phyloP scores from a whole-genome alignment of 2,888 invertebrate genomes.

The Thyatira batis region DNA sequence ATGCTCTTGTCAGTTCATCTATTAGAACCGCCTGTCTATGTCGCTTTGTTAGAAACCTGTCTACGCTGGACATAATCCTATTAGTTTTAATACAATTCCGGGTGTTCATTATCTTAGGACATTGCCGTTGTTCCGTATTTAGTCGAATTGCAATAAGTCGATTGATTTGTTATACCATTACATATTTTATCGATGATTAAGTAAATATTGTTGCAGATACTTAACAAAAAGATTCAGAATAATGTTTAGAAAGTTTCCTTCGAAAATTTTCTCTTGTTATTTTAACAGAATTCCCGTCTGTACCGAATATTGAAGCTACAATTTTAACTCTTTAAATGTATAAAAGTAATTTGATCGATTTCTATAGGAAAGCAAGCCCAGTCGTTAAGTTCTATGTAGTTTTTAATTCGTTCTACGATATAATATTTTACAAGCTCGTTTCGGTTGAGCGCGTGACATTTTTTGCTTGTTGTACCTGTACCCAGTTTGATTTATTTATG shows the following conservation, averaged over 20 bases:
- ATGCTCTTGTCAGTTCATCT: constrained; percentile 3
- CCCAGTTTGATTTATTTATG: not conserved
- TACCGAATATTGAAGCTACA: too few species aligned
- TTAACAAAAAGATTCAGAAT: not conserved
- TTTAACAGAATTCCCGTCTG: not conserved
- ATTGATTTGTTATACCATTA: not conserved
- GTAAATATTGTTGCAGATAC: not conserved
- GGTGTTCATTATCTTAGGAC: constrained; percentile 3
- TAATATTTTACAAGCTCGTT: not conserved
- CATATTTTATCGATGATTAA: not conserved
- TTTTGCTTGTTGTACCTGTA: not conserved
- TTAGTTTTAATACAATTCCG: constrained; percentile 4
- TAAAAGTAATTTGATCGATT: not conserved
- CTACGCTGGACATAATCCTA: constrained; percentile 5
- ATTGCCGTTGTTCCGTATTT: not conserved
- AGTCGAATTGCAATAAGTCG: not conserved
- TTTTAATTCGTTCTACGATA: not conserved
- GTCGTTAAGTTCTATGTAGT: not conserved
- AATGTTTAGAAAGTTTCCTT: not conserved
- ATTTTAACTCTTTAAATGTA: not conserved
- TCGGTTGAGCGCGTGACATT: not conserved
- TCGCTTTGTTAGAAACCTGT: constrained; percentile 4
- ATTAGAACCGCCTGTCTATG: not conserved
- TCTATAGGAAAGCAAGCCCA: not conserved
- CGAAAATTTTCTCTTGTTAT: not conserved